Percentiles rank a stretch among this genome's conserved stretches.
phyloP scores from a whole-genome alignment of 2,888 invertebrate genomes.

The Leptogaster cylindrica region DNA sequence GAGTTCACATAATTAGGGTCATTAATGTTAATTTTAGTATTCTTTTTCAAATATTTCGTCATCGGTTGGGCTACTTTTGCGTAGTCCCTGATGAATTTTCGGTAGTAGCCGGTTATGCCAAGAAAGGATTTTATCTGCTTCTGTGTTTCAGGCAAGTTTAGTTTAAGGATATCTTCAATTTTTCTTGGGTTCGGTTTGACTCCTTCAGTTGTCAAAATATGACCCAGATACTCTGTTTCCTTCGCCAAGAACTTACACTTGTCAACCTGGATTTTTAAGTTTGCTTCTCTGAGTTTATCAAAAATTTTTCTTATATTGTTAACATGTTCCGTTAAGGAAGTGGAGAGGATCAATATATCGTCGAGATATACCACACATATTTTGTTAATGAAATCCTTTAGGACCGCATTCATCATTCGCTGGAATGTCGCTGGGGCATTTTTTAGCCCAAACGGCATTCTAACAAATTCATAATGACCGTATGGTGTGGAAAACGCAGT shows the following conservation, averaged over 20 bases:
- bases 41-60: background rate
- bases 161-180: slow-evolving; percentile 14
- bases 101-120: background rate
- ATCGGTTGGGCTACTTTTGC: slow-evolving; percentile 1
- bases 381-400: too few relatives aligned
- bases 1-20: background rate
- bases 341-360: too few relatives aligned
- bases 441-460: background rate
- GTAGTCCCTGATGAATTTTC: background rate
- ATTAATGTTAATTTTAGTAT: background rate
- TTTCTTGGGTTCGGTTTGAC: slow-evolving; percentile 17
- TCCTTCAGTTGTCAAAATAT: slow-evolving; percentile 36
- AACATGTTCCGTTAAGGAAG: too few relatives aligned
- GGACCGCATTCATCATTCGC: too few relatives aligned
- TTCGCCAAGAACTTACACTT: slow-evolving; percentile 32
- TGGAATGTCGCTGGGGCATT: too few relatives aligned
- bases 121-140: background rate
- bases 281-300: too few relatives aligned
- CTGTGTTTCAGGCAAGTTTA: slow-evolving; percentile 44
- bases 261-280: slow-evolving; percentile 38
- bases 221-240: slow-evolving; percentile 40
- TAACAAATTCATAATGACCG: background rate
- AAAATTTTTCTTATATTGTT: too few relatives aligned
- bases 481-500: background rate
- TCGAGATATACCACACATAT: too few relatives aligned